Evolutionary conservation across 2,113 vertebrate species (phyloP), one percentile per base, ranked within the genome.

Genomic region (Callipepla californica): DNA sequence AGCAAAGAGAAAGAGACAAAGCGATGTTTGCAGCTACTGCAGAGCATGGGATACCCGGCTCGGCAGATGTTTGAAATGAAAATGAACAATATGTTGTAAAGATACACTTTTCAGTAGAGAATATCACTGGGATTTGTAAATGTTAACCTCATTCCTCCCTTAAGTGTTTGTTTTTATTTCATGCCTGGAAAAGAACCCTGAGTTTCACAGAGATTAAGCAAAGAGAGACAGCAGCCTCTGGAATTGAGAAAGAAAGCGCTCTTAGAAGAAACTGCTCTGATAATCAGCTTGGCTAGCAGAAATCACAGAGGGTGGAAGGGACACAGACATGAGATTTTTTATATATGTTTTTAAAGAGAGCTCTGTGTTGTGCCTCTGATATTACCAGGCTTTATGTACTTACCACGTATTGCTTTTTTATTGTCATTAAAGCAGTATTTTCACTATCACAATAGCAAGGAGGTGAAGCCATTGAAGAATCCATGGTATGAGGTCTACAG

Each of bases 1-100:
- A 96, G 90, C 62, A 92, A 92, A 92, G 95, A 76, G 91, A 96
- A 96, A 96, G 85, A 65, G 72, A 96, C 73, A 95, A 96, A 96
- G 66, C 65, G 87, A 78, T 72, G 91, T 92, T 75, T 92, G 87
- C 89, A 94, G 68, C 79, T 81, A 91, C 80, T 87, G 7, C 72
- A 78, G 94, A 91, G 76, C 59, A 95, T 36, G 25, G 84, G 79
- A 95, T 88, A 86, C 85, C 74, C 94, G 79, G 65, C 59, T 86
- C 84, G 40, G 89, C 11, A 3, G 86, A 88, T 80, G 85, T 78
- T 95, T 91, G 89, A 95, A 94, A 94, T 93, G 51, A 96, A 96
- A 94, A 93, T 87, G 89, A 96, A 89, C 72, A 92, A 80, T 85
- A 83, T 53, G 75, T 80, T 94, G 66, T 72, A 91, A 21, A 87